Evolutionary conservation across 2,888 invertebrate species (phyloP), one percentile per base, ranked within the genome.

Genomic region (Steromphala cineraria): DNA sequence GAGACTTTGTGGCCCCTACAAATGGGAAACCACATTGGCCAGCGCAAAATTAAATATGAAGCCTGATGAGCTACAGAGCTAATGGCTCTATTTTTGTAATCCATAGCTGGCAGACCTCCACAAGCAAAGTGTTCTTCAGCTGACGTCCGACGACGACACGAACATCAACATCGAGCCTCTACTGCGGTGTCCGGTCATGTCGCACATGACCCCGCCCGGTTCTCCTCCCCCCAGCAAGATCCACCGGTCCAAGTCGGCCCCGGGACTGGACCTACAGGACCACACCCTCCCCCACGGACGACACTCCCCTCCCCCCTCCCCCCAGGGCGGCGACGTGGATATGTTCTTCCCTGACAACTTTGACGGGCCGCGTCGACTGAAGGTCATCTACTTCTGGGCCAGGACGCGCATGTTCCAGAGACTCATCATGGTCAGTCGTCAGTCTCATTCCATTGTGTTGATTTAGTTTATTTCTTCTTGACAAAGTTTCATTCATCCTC

Each of bases 311-410:
- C 86, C 94, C 0, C 91, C 87, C 24, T 86, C 88, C 7, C 87
- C 88, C 10, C 76, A 79, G 8, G 80, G 80, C 52, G 85, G 86
- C 31, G 83, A 84, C 28, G 83, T 82, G 53, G 82, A 81, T 15
- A 81, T 81, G 52, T 87, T 88, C 75, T 87, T 89, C 53, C 79
- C 81, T 0, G 71, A 81, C 13, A 82, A 75, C n/a, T 80, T 85
- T 76, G 82, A 86, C 21, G 80, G 97, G 80, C 97, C 98, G 0
- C 97, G 97, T 91, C 95, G 98, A 74, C 95, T 98, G 53, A 95
- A 96, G 79, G 93, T 99, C 19, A 96, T 99, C 0, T 97, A 98
- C 93, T 97, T 98, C 94, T 98, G 98, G 97, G 98, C 98, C 0
- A 95, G 97, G 79, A 98, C 98, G 0, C 95, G 99, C 75, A 97